Evolutionary conservation across 2,888 invertebrate genomes (phyloP).

Genomic region (Agrochola circellaris): DNA sequence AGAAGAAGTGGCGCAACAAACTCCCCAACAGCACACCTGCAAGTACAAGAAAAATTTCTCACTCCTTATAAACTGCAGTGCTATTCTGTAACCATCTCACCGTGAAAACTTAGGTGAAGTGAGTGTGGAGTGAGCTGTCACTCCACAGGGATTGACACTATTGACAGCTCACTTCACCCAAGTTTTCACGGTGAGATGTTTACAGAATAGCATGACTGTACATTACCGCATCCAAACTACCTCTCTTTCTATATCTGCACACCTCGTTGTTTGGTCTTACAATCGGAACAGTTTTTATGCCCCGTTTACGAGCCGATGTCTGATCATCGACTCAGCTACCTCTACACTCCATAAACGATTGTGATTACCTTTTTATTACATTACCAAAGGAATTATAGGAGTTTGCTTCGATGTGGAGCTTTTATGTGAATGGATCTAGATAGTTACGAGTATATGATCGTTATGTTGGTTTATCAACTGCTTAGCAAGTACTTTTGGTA

Average conservation of each 20-base stretch:
- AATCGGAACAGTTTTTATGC: slow-evolving; percentile 76
- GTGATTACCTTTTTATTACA: slow-evolving; percentile 67
- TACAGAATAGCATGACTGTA: too few species aligned
- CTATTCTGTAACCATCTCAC: too few species aligned
- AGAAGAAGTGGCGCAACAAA: too few species aligned
- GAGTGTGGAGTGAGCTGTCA: too few species aligned
- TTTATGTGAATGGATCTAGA: slow-evolving; percentile 17
- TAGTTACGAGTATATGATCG: not conserved
- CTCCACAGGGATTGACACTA: too few species aligned
- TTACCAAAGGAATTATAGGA: slow-evolving; percentile 51
- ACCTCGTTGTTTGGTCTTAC: slow-evolving; percentile 61
- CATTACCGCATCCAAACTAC: slow-evolving; percentile 41
- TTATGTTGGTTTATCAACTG: slow-evolving; percentile 2
- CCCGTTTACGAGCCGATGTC: slow-evolving; percentile 72
- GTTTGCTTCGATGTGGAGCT: slow-evolving; percentile 29
- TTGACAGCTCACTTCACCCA: too few species aligned
- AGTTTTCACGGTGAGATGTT: too few species aligned
- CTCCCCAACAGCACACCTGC: too few species aligned
- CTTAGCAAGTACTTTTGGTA: slow-evolving; percentile 16
- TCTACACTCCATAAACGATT: slow-evolving; percentile 66
- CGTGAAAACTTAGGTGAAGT: too few species aligned
- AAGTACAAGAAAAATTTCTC: too few species aligned
- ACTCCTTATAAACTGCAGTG: not conserved
- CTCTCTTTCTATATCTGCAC: not conserved
- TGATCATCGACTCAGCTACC: slow-evolving; percentile 73